Percentiles rank a stretch among this genome's conserved stretches.
phyloP scores from a whole-genome alignment of 2,888 invertebrate genomes.

The Apomyelois bistriatella region DNA sequence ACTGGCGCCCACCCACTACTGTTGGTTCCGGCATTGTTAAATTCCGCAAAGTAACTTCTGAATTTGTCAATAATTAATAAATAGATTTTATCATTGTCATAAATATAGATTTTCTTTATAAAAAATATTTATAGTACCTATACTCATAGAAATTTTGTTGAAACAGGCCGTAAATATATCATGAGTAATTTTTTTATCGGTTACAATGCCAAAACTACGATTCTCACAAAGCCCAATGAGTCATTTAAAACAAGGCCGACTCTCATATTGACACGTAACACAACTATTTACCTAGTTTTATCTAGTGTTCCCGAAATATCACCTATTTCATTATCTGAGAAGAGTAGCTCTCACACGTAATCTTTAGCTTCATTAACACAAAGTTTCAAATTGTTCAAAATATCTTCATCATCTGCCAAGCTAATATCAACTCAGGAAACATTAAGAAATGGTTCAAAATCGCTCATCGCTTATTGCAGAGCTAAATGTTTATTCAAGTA shows the following conservation, averaged over 20 bases:
- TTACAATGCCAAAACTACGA: conserved; percentile 11
- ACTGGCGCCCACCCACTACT: too few species aligned
- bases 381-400: not conserved
- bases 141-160: too few species aligned
- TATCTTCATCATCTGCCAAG: not conserved
- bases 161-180: not conserved
- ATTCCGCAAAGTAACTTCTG: too few species aligned
- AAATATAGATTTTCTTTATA: too few species aligned
- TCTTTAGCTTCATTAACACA: not conserved
- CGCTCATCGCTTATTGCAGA: not conserved
- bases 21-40: too few species aligned
- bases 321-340: conserved; percentile 2
- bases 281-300: conserved; percentile 22
- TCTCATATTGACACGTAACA: conserved; percentile 19
- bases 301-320: conserved; percentile 17
- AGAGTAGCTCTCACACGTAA: not conserved
- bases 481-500: conserved; percentile 20
- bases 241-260: conserved; percentile 17
- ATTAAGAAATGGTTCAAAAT: not conserved
- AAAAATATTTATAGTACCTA: too few species aligned
- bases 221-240: conserved; percentile 21
- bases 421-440: not conserved
- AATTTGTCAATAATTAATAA: too few species aligned
- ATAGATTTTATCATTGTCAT: too few species aligned
- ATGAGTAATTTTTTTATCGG: not conserved